These are phyloP conservation scores for Vidua macroura DNA, from an alignment of 2,113 vertebrate species.

Conservation along the genomic window DNA sequence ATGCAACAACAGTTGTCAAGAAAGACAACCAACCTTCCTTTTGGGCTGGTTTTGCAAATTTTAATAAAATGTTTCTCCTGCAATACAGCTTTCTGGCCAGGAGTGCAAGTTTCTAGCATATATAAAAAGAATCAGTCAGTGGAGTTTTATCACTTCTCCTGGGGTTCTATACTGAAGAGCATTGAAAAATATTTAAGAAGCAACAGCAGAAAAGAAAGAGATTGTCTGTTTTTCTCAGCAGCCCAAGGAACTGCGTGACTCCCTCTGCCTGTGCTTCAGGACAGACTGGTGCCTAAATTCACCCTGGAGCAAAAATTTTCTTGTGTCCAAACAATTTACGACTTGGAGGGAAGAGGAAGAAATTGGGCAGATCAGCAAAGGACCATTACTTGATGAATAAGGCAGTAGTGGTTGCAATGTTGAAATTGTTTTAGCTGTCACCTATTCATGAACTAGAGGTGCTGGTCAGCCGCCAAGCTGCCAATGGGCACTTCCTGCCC, in stretches of 20 bases:
- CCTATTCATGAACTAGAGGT: not conserved
- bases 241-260: not conserved
- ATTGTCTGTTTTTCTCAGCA: not conserved
- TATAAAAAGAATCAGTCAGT: not conserved
- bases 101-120: not conserved
- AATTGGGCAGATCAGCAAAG: not conserved
- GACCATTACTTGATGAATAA: not conserved
- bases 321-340: not conserved
- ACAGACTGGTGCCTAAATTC: not conserved
- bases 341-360: not conserved
- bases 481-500: not conserved
- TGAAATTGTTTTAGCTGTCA: not conserved
- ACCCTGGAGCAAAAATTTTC: not conserved
- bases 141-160: not conserved
- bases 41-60: not conserved
- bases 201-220: not conserved
- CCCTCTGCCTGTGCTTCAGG: not conserved
- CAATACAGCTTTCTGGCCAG: not conserved
- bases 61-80: not conserved
- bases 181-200: not conserved
- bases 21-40: not conserved
- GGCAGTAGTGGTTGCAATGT: not conserved
- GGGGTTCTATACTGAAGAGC: not conserved
- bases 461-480: not conserved
- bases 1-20: fast-evolving